Evolutionary conservation across 2,797 vertebrate species (phyloP).

Genomic region (Trichosurus vulpecula): DNA sequence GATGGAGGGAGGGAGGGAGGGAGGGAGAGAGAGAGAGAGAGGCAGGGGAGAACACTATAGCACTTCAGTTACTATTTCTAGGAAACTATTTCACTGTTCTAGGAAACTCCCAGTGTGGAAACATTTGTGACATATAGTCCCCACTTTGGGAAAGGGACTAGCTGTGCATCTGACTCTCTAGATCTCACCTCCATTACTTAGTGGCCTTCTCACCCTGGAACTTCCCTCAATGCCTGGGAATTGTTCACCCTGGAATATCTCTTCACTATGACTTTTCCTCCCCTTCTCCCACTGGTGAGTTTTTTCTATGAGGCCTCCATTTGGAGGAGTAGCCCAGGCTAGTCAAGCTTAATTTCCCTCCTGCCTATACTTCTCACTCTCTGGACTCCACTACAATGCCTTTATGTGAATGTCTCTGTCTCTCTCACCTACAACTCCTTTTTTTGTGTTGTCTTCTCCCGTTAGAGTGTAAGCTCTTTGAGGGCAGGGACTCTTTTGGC

Average conservation of each 20-base stretch:
- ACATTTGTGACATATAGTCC: too few species aligned
- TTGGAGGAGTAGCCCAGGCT: background rate
- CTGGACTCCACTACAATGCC: background rate
- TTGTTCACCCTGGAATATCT: background rate
- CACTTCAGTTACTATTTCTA: background rate
- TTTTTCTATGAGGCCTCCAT: background rate
- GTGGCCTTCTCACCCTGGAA: too few species aligned
- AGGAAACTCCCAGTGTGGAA: background rate
- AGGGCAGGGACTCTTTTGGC: too few species aligned
- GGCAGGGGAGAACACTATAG: accelerated
- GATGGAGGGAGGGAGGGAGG: background rate
- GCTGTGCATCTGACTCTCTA: background rate
- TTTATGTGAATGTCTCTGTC: background rate
- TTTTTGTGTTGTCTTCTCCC: background rate
- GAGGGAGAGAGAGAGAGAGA: background rate
- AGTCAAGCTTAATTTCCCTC: background rate
- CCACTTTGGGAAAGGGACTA: too few species aligned
- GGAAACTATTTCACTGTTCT: background rate
- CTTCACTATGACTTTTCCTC: background rate
- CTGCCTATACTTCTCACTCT: background rate
- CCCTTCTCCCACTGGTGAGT: background rate
- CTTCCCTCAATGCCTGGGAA: too few species aligned
- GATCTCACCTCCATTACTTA: too few species aligned
- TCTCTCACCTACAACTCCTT: background rate
- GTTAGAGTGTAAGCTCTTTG: background rate